Evolutionary conservation across 2,113 vertebrate species (phyloP), one percentile per base, ranked within the genome.

Genomic region (Melanocharis versteri): DNA sequence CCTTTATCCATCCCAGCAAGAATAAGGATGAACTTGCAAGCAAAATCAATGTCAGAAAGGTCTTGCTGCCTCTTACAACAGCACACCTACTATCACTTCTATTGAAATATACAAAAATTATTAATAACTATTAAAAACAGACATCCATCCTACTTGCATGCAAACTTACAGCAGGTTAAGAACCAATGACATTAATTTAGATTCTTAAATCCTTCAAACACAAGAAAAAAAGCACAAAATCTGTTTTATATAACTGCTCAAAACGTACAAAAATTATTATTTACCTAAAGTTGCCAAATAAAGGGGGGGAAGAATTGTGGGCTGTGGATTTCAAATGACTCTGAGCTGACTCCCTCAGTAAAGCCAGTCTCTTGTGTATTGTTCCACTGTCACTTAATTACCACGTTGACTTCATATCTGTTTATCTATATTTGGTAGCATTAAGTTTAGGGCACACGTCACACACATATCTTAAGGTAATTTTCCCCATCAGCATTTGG

Each of bases 11-110:
- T 94, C 94, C 90, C 91, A 93, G 97, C 92, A 85, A 94, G 93
- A 95, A 91, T 90, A 97, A 95, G 96, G 96, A 94, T 96, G 93
- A 95, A 94, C 96, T 90, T 96, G 89, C 96, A 96, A 91, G 78
- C 77, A 91, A 96, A 97, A 98, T 95, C 97, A 97, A 97, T 97
- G 96, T 92, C 71, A 93, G 94, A 96, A 96, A 95, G 90, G 93
- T 96, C 95, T 90, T 84, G 75, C 81, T 90, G 91, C 81, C 94
- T 97, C 83, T n/a, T 94, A 94, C 69, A 81, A 76, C 35, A 87
- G 53, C 40, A 73, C 33, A 75, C 45, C 89, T 95, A 72, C 61
- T 35, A 91, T 88, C 78, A 79, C 73, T 93, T 90, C 37, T 53
- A 91, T 85, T 91, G 87, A 96, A 96, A 96, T 80, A 89, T 53